Conservation (phyloP, 2,888 invertebrate genomes). For the Eumacrocentrus americanus region DNA sequence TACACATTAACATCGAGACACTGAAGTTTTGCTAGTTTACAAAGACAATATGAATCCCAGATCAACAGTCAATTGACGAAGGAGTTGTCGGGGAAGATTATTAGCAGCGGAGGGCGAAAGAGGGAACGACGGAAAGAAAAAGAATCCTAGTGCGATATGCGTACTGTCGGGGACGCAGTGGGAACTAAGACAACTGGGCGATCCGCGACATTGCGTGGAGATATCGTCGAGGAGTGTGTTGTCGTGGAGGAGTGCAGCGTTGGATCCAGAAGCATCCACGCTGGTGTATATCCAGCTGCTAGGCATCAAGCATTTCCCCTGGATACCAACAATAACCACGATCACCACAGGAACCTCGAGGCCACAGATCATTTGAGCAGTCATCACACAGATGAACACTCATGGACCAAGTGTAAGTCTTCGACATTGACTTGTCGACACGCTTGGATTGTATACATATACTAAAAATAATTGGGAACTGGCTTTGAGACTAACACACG, state of each 20-base stretch:
- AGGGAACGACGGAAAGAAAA: background rate
- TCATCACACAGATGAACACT: constrained; percentile 51
- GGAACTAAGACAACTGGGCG: constrained; percentile 37
- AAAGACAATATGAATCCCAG: background rate
- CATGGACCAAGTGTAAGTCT: constrained; percentile 58
- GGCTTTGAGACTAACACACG: too few species aligned
- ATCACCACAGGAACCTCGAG: constrained; percentile 56
- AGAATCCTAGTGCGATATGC: constrained; percentile 33
- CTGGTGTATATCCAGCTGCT: constrained; percentile 19
- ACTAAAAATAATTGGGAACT: background rate
- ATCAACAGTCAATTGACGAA: background rate
- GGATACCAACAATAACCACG: constrained; percentile 58
- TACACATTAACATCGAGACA: too few species aligned
- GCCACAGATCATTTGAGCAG: constrained; percentile 43
- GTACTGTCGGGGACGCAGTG: constrained; percentile 36
- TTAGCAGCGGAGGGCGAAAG: background rate
- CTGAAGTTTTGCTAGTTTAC: too few species aligned
- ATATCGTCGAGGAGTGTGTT: constrained; percentile 53
- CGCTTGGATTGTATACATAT: background rate
- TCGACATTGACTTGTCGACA: background rate
- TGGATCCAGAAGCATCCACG: constrained; percentile 28
- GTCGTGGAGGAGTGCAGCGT: constrained; percentile 40
- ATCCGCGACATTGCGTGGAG: constrained; percentile 33
- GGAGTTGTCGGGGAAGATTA: background rate
- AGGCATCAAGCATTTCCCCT: constrained; percentile 39